Base-by-base conservation (phyloP, 1,140 invertebrate species). In the Ectropis grisescens region DNA sequence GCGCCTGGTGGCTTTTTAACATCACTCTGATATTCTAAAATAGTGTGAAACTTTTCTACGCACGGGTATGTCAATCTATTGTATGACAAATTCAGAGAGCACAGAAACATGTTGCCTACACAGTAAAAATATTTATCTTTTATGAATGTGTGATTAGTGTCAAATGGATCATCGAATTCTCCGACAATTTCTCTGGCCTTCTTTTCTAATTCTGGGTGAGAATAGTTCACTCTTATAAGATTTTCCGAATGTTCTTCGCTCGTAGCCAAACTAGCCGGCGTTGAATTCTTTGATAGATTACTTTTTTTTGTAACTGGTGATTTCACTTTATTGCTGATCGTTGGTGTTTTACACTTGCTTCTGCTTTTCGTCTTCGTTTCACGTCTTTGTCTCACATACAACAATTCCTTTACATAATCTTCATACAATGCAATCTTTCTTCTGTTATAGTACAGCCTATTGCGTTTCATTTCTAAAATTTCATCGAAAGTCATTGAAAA, bases 51-150 rank as follows among this genome's bases (percentile, higher is more conserved):
- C 11, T 46, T 58, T 24, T 37, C 16, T 10, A 61, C 5, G 1
- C 47, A 47, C 10, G 35, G 7, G 15, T 41, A 46, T 8, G 33
- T 31, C 30, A 67, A 28, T 15, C 61, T 27, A 41, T 64, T 67
- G 11, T 57, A 61, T 0, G 54, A 41, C 8, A 67, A 8, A 41
- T 67, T 67, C 28, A 67, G 33, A 29, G 36, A 67, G 24, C 46
- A 53, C 5, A 67, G 26, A 11, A 24, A 26, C 10, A 64, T 39
- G 41, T 67, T 67, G 13, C 64, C 58, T 12, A 34, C 37, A 6
- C 12, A 46, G 25, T 43, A 48, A 12, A 33, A 5, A 10, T 35
- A 16, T 10, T 30, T 31, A 11, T 47, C 28, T 22, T 31, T 34
- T 29, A 31, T 37, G n/a, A 41, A 22, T 0, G 48, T 13, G 29